Conservation (phyloP, 2,797 vertebrate genomes). For the Dipus sagitta region DNA sequence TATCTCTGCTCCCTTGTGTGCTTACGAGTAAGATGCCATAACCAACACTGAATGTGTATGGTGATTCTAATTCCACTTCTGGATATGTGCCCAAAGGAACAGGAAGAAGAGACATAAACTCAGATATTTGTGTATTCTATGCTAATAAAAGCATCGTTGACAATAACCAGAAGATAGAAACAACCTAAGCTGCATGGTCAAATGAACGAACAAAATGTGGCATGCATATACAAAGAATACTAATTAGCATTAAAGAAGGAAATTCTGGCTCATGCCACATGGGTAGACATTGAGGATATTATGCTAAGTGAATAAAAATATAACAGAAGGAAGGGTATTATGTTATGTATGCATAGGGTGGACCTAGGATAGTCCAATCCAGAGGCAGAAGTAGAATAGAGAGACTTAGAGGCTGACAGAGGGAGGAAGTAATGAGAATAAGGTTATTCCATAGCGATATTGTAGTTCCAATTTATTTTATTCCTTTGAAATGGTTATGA, state of each 20-base stretch:
- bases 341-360: not conserved
- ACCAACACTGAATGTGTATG: not conserved
- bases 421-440: not conserved
- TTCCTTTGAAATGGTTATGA: conserved; percentile 44
- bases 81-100: not conserved
- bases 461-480: conserved; percentile 43
- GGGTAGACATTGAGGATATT: not conserved
- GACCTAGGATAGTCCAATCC: not conserved
- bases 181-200: not conserved
- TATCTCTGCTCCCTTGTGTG: too few relatives aligned
- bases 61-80: not conserved
- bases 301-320: not conserved
- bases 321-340: not conserved
- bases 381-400: not conserved
- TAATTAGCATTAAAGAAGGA: not conserved
- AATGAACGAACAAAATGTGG: not conserved
- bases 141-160: not conserved
- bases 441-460: not conserved
- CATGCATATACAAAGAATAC: not conserved
- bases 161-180: not conserved
- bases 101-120: not conserved
- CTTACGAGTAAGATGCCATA: not conserved
- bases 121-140: not conserved
- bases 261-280: not conserved
- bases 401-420: not conserved